These are phyloP conservation scores for Oryzias melastigma DNA, from an alignment of 2,113 vertebrate species.

Conservation along the genomic window DNA sequence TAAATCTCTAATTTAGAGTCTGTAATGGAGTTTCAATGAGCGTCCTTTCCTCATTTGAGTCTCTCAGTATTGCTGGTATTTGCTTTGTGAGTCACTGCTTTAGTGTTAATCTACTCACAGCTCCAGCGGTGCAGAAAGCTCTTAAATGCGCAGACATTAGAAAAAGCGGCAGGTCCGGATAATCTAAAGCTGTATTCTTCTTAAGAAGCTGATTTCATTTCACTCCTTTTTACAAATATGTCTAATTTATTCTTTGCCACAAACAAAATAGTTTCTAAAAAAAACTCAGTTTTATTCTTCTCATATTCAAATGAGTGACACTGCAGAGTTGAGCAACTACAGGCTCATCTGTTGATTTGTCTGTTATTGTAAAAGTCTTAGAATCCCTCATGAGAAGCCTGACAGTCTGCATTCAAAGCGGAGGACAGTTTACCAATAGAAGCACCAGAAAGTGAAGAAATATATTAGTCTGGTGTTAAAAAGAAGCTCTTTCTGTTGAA, in stretches of 20 bases:
- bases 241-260: not conserved
- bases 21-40: not conserved
- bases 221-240: not conserved
- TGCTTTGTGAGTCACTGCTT: not conserved
- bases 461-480: too few relatives aligned
- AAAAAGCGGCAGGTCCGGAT: not conserved
- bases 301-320: not conserved
- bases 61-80: conserved; percentile 1
- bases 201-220: not conserved
- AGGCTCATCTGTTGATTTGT: not conserved
- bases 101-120: not conserved
- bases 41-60: not conserved
- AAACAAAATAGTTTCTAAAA: not conserved
- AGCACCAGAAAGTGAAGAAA: too few relatives aligned
- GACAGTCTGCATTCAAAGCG: not conserved
- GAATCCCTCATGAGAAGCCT: not conserved
- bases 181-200: not conserved
- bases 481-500: too few relatives aligned
- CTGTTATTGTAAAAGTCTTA: not conserved
- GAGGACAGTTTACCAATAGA: too few relatives aligned
- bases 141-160: not conserved
- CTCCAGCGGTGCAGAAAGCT: not conserved
- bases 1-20: conserved; percentile 3
- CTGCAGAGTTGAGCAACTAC: not conserved
- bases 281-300: not conserved